Evolutionary conservation across 2,888 invertebrate genomes (phyloP), one percentile per base, ranked within the genome.

Genomic region (Conchocele bisecta): DNA sequence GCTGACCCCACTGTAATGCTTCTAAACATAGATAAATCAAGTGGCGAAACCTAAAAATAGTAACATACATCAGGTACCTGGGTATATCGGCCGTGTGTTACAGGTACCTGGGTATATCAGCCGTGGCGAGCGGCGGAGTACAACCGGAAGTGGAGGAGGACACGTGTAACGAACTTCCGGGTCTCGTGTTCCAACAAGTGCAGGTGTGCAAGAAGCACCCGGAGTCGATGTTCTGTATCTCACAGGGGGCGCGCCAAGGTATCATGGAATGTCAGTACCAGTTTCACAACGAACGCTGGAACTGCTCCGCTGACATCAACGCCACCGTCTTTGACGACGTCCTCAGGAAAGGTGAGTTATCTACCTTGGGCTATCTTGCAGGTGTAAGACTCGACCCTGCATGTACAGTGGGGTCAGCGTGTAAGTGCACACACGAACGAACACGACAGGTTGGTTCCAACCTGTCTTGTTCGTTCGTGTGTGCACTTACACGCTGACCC

Each of bases 241-340:
- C 92, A 15, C 91, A 92, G 42, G 93, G 93, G 15, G 93, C 93
- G 2, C 85, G 92, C 33, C 87, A 92, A 39, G 93, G 93, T 29
- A 92, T 93, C 70, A 83, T 89, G 33, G 93, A 93, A 83, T 93
- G 93, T 79, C 93, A 93, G 83, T 89, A 89, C 60, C 93, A 93
- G 87, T 93, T 93, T 86, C 88, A 91, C 56, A 91, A 91, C 81
- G 93, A 93, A 83, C 87, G 93, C 13, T 93, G 93, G 93, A 93
- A 93, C 87, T 93, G 93, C 79, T 91, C 92, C 2, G 87, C 89
- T 0, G 73, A 74, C 60, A 71, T 63, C 67, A 88, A 82, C 59
- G 90, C 91, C 73, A 91, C 91, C 46, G 92, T 93, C n/a, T 93
- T 93, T 82, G 92, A 92, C 24, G 90, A 91, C 75, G 91, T 92